Evolutionary conservation across 1,140 invertebrate genomes (phyloP).

Genomic region (Zaprionus ornatus): DNA sequence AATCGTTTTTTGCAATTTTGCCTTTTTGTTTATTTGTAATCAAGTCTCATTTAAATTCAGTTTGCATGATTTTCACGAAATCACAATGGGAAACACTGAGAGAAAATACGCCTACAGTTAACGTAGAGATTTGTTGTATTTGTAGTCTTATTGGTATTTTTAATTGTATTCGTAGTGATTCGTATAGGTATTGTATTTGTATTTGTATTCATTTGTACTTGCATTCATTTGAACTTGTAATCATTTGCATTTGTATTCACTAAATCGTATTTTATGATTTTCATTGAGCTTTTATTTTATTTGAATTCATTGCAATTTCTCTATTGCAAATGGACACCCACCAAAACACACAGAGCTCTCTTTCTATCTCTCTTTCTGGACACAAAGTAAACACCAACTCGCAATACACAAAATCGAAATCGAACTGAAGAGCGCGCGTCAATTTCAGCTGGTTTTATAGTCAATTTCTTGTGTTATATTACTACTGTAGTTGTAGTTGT

Average conservation of each 20-base stretch:
- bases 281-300: background rate
- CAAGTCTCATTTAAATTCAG: slow-evolving; percentile 78
- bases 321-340: background rate
- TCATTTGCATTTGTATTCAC: too few relatives aligned
- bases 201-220: too few relatives aligned
- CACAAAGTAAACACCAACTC: background rate
- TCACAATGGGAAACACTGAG: slow-evolving; percentile 43
- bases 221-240: too few relatives aligned
- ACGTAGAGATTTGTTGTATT: background rate
- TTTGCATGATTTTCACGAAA: slow-evolving; percentile 76
- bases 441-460: slow-evolving; percentile 64
- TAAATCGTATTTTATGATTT: background rate
- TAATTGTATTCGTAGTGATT: too few relatives aligned
- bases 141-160: background rate
- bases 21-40: slow-evolving; percentile 65
- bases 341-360: slow-evolving; percentile 2
- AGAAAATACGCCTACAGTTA: slow-evolving; percentile 2
- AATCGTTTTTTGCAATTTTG: slow-evolving; percentile 46
- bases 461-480: slow-evolving; percentile 48
- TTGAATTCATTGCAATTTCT: background rate
- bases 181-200: too few relatives aligned
- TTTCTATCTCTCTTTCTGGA: background rate
- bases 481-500: slow-evolving; percentile 17
- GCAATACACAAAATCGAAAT: background rate
- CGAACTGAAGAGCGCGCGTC: slow-evolving; percentile 65